A percentile compares a stretch with the other conserved stretches of the same genome.
Evolutionary conservation across 1,140 invertebrate species (phyloP).

Genomic region (Zaprionus davidi): DNA sequence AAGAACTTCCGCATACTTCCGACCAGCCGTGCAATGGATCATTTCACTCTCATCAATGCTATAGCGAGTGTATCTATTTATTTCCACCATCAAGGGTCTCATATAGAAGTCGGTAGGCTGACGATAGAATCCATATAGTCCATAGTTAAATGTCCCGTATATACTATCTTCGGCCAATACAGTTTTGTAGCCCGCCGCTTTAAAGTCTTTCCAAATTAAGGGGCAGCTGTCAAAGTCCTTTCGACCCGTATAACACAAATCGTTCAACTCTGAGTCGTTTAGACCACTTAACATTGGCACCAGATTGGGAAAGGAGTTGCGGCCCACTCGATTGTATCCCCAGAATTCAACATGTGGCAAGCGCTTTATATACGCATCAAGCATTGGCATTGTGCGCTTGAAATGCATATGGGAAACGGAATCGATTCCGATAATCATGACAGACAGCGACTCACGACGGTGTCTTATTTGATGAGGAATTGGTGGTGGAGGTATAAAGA

Average conservation of each 20-base stretch:
- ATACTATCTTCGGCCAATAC: constrained; percentile 46
- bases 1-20: constrained; percentile 43
- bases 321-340: constrained; percentile 92
- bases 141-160: constrained; percentile 21
- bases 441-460: constrained; percentile 76
- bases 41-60: constrained; percentile 34
- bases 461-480: background rate
- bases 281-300: constrained; percentile 89
- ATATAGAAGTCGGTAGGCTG: constrained; percentile 47
- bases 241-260: constrained; percentile 85
- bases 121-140: background rate
- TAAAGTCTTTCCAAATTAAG: constrained; percentile 49
- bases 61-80: constrained; percentile 42
- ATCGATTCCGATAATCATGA: constrained; percentile 93
- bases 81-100: constrained; percentile 43
- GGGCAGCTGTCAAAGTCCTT: constrained; percentile 8
- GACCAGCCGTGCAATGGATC: constrained; percentile 42
- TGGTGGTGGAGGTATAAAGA: constrained; percentile 37
- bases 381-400: constrained; percentile 90
- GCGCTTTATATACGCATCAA: constrained; percentile 86
- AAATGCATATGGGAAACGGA: constrained; percentile 93
- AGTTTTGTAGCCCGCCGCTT: constrained; percentile 39
- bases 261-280: constrained; percentile 85
- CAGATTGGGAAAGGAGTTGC: constrained; percentile 92
- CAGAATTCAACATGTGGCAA: constrained; percentile 88